Conservation (phyloP, 2,797 vertebrate genomes). For the Lepus townsendii region DNA sequence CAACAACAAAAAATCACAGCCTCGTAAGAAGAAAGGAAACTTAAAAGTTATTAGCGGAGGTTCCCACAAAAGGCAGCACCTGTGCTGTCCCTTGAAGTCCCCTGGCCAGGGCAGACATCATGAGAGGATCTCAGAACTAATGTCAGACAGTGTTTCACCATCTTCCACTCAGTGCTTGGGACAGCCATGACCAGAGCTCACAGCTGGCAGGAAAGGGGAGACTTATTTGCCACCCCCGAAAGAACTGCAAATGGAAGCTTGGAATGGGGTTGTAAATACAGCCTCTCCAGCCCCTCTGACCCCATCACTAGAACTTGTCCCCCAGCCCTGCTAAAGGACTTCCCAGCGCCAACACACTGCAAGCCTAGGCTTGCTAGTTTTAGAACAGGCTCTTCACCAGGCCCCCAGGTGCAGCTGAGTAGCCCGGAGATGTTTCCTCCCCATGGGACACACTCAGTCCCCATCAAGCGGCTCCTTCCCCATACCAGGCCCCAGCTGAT, state of each 20-base stretch:
- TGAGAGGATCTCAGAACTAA: not conserved
- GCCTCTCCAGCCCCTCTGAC: not conserved
- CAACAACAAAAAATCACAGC: conserved; percentile 19
- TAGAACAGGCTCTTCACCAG: not conserved
- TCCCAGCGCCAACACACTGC: not conserved
- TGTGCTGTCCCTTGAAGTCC: not conserved
- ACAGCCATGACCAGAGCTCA: not conserved
- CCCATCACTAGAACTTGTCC: not conserved
- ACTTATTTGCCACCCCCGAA: not conserved
- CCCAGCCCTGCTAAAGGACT: not conserved
- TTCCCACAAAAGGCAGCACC: not conserved
- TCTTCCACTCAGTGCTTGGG: not conserved
- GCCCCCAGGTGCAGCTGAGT: not conserved
- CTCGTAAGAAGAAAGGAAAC: conserved; percentile 34
- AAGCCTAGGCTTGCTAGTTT: not conserved
- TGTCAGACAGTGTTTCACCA: not conserved
- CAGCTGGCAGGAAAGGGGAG: not conserved
- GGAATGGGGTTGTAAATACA: not conserved
- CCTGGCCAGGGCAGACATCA: not conserved
- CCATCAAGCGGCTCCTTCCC: not conserved
- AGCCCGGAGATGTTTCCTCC: not conserved
- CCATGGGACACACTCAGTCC: not conserved
- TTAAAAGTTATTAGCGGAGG: not conserved
- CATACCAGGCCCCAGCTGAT: not conserved
- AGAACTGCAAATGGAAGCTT: not conserved